Conservation (phyloP, 2,888 invertebrate species). For the Trachelus troglodyta region DNA sequence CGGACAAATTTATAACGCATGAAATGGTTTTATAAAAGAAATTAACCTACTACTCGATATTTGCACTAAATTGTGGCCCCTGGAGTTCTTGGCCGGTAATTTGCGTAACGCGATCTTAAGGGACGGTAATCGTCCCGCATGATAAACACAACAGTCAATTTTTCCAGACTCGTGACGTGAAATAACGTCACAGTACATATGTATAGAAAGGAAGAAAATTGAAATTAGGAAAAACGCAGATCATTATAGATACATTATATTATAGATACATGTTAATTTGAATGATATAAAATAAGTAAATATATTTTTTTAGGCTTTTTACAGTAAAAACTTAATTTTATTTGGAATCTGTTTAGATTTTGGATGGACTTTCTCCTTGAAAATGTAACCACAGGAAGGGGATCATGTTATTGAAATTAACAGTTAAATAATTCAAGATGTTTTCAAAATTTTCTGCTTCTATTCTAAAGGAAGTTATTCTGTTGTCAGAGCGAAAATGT, state of each 20-base stretch:
- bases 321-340: neutral
- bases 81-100: no score
- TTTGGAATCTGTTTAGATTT: neutral
- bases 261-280: neutral
- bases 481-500: neutral
- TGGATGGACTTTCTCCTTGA: neutral
- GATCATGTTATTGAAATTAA: neutral
- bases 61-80: no score
- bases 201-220: neutral
- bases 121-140: no score
- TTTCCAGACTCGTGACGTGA: no score
- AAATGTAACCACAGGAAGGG: neutral
- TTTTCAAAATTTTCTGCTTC: neutral
- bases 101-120: no score
- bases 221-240: neutral
- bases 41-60: no score
- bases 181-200: no score
- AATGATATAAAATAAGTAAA: neutral
- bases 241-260: no score
- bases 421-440: neutral
- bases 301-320: neutral
- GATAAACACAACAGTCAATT: no score
- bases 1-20: no score
- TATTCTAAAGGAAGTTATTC: neutral
- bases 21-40: no score